Percentiles rank a stretch among this genome's conserved stretches.
These are phyloP conservation scores for Rhinophrynus dorsalis DNA, from an alignment of 2,797 vertebrate genomes.

Conservation along the genomic window DNA sequence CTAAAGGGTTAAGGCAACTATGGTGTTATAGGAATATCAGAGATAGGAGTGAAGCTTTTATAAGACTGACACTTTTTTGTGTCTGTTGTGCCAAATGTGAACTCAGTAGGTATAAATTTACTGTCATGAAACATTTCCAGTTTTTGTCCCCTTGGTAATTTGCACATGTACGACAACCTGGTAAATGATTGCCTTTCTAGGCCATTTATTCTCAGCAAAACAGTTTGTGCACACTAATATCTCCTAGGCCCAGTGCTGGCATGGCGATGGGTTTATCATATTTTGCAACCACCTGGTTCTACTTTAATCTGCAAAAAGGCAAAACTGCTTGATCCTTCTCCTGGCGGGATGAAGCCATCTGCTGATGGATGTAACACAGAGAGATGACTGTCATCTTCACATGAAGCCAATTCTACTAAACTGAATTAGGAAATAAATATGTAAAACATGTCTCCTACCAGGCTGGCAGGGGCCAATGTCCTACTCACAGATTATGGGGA, in stretches of 20 bases:
- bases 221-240: conserved; percentile 6
- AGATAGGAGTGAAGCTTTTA: background rate
- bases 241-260: conserved; percentile 1
- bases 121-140: background rate
- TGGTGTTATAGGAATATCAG: background rate
- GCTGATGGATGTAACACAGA: conserved; percentile 10
- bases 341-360: conserved; percentile 24
- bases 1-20: background rate
- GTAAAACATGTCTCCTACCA: conserved; percentile 6
- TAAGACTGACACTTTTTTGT: background rate
- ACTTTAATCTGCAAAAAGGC: conserved; percentile 13
- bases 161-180: background rate
- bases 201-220: conserved; percentile 10
- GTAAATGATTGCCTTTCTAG: conserved; percentile 3
- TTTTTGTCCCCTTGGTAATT: background rate
- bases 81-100: background rate
- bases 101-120: conserved; percentile 17
- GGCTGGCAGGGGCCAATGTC: background rate
- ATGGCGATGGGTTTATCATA: conserved; percentile 7
- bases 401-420: conserved; percentile 10
- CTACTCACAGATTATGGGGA: background rate
- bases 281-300: conserved; percentile 12
- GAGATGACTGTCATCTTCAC: background rate
- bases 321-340: background rate
- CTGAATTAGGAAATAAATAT: conserved; percentile 19